Conservation (phyloP, 2,888 invertebrate species). For the Escarpia spicata region DNA sequence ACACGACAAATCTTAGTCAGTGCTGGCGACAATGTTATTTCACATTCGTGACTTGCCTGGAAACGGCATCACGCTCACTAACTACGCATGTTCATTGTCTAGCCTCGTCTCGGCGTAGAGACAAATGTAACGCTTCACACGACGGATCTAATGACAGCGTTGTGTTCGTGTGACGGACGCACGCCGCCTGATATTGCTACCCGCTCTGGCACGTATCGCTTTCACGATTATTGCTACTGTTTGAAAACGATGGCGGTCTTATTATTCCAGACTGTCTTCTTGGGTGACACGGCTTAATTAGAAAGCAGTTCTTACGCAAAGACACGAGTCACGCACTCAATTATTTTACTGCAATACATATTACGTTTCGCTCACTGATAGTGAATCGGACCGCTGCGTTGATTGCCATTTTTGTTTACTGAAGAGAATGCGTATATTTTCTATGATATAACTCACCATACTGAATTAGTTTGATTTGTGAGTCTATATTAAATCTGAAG, state of each 20-base stretch:
- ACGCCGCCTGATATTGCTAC: neutral
- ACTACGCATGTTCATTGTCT: neutral
- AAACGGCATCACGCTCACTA: slow-evolving; percentile 10
- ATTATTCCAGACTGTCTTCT: neutral
- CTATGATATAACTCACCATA: no score
- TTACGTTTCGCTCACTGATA: neutral
- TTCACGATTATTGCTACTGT: neutral
- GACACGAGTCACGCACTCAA: slow-evolving; percentile 16
- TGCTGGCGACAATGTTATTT: neutral
- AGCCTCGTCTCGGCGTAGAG: neutral
- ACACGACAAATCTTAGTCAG: neutral
- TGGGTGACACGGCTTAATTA: slow-evolving; percentile 16
- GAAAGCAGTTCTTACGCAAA: neutral
- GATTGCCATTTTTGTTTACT: neutral
- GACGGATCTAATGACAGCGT: neutral
- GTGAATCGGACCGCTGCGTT: neutral
- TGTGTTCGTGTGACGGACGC: neutral
- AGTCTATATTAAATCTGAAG: no score
- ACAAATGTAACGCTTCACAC: slow-evolving; percentile 16
- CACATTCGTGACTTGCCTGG: neutral
- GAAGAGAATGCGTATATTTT: neutral
- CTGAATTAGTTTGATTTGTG: no score
- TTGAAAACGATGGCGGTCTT: neutral
- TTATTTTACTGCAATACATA: neutral
- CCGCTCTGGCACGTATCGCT: neutral